Percentiles rank a stretch among this genome's conserved stretches.
phyloP scores from a whole-genome alignment of 2,888 invertebrate genomes.

The Maniola hyperantus region DNA sequence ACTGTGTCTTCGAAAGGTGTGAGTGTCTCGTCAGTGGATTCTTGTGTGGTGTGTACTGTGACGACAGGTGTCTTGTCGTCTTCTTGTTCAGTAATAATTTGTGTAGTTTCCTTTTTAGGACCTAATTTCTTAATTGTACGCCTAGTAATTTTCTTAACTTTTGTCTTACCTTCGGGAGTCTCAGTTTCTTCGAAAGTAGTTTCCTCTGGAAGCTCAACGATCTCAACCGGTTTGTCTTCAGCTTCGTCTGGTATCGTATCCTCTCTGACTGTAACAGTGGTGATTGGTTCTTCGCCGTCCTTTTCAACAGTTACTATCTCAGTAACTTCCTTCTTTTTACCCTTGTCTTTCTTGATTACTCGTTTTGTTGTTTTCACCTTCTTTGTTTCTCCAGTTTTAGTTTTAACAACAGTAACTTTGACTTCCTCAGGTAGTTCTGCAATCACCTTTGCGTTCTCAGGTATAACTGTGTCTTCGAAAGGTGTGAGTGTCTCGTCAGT shows the following conservation, averaged over 20 bases:
- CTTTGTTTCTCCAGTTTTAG: slow-evolving; percentile 5
- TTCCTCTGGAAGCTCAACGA: slow-evolving; percentile 29
- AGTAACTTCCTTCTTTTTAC: slow-evolving; percentile 33
- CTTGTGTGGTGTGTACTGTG: slow-evolving; percentile 1
- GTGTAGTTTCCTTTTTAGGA: not conserved
- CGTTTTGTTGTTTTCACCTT: slow-evolving; percentile 41
- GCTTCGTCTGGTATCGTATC: slow-evolving; percentile 25
- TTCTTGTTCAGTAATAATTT: not conserved
- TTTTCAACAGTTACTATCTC: slow-evolving; percentile 18
- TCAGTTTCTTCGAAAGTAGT: slow-evolving; percentile 37
- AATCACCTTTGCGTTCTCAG: not conserved
- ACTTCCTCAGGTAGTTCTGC: slow-evolving; percentile 14
- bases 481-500: slow-evolving; percentile 40
- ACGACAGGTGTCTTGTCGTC: slow-evolving; percentile 5
- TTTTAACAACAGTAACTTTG: slow-evolving; percentile 1
- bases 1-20: not conserved
- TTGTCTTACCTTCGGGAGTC: slow-evolving; percentile 49
- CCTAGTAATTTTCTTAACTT: not conserved
- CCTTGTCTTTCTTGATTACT: slow-evolving; percentile 48
- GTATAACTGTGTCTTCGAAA: slow-evolving; percentile 32
- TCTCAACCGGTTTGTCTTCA: slow-evolving; percentile 22
- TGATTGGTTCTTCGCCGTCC: slow-evolving; percentile 21
- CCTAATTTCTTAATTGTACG: not conserved
- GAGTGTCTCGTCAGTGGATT: not conserved
- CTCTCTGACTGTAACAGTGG: slow-evolving; percentile 7